Evolutionary conservation across 2,888 invertebrate genomes (phyloP).

Genomic region (Trichogramma evanescens): DNA sequence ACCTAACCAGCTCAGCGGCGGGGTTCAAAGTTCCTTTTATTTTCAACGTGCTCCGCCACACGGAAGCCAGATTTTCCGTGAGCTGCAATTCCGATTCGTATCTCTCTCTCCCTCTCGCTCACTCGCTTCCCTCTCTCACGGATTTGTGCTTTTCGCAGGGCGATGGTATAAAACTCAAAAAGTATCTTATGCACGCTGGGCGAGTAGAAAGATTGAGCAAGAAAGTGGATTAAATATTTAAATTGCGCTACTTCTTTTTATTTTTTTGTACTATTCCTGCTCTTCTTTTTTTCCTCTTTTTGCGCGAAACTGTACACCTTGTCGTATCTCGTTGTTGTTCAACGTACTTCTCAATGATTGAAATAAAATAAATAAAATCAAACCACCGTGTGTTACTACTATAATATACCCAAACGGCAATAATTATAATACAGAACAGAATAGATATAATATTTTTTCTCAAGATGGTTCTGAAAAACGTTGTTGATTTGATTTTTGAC

Average conservation of each 20-base stretch:
- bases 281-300: neutral
- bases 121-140: neutral
- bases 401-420: no score
- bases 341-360: no score
- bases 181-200: neutral
- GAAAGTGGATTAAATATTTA: slow-evolving; percentile 8
- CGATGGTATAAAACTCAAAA: neutral
- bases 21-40: no score
- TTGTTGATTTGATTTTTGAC: no score
- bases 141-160: neutral
- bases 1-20: no score
- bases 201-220: neutral
- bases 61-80: neutral
- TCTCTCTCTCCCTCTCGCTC: neutral
- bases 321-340: no score
- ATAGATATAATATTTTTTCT: no score
- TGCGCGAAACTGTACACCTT: no score
- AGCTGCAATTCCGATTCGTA: slow-evolving; percentile 1
- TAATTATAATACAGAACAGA: no score
- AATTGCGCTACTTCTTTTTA: neutral
- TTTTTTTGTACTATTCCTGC: neutral
- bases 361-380: no score
- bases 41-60: neutral
- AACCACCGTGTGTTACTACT: no score
- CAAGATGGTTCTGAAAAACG: no score